A percentile compares a stretch with the other conserved stretches of the same genome.
Conservation (phyloP, 2,797 vertebrate genomes). For the Halcyon chelicuti region DNA sequence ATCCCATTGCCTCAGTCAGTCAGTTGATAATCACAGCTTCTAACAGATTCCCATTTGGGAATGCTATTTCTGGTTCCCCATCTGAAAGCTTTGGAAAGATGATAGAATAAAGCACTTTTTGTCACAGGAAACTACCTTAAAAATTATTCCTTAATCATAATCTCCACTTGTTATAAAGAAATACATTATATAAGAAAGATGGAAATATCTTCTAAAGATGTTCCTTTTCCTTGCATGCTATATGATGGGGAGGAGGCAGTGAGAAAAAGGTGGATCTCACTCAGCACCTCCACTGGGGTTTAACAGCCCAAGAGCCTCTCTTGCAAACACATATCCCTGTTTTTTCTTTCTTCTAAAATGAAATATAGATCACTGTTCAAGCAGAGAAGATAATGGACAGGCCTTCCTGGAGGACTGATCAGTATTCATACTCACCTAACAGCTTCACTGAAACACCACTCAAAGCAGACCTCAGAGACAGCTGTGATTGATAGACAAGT, state of each 20-base stretch:
- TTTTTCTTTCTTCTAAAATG: conserved; percentile 2
- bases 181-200: background rate
- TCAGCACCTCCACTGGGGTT: fast-evolving
- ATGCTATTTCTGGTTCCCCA: background rate
- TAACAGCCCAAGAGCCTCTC: background rate
- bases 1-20: fast-evolving
- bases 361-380: conserved; percentile 4
- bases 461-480: conserved; percentile 16
- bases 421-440: background rate
- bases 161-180: background rate
- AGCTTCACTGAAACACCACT: background rate
- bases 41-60: background rate
- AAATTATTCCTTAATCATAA: background rate
- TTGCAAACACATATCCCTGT: background rate
- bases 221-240: background rate
- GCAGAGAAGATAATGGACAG: conserved; percentile 2
- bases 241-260: background rate
- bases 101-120: background rate
- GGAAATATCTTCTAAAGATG: background rate
- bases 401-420: background rate
- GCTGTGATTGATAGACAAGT: conserved; percentile 28
- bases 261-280: background rate
- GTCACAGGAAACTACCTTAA: background rate
- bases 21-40: background rate
- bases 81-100: background rate